Percentiles rank a stretch among this genome's conserved stretches.
Conservation (phyloP, 2,888 invertebrate genomes). For the Parnassius smintheus region DNA sequence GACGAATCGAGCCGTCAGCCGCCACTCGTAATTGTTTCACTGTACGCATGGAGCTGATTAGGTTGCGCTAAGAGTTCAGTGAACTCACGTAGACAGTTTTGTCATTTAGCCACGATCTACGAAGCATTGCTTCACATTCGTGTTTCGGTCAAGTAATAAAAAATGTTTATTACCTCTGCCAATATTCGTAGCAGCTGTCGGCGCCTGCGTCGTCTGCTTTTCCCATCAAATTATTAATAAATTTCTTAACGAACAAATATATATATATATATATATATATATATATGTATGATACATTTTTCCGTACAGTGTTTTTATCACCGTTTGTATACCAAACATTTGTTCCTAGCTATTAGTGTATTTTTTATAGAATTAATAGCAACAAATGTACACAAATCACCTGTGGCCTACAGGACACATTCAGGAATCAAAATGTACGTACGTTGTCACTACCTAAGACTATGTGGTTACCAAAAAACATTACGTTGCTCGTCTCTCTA, state of each 20-base stretch:
- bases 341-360: too few species aligned
- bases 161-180: conserved; percentile 16
- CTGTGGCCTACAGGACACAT: too few species aligned
- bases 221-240: conserved; percentile 10
- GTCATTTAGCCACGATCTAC: conserved; percentile 28
- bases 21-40: conserved; percentile 46
- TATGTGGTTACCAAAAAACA: too few species aligned
- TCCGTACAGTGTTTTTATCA: not conserved
- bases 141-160: conserved; percentile 16
- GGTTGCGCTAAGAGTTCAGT: conserved; percentile 29
- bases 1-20: conserved; percentile 46
- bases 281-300: too few species aligned
- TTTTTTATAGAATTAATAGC: too few species aligned
- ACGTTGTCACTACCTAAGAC: too few species aligned
- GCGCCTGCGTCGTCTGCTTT: not conserved
- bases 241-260: not conserved
- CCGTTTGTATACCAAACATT: too few species aligned
- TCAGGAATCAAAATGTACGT: too few species aligned
- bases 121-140: conserved; percentile 11
- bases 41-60: conserved; percentile 30
- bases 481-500: too few species aligned
- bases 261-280: too few species aligned
- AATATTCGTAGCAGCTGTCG: conserved; percentile 5
- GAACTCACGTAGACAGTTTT: conserved; percentile 35
- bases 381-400: too few species aligned